phyloP scores from a whole-genome alignment of 2,797 vertebrate genomes.

The Hippopotamyrus pictus region DNA sequence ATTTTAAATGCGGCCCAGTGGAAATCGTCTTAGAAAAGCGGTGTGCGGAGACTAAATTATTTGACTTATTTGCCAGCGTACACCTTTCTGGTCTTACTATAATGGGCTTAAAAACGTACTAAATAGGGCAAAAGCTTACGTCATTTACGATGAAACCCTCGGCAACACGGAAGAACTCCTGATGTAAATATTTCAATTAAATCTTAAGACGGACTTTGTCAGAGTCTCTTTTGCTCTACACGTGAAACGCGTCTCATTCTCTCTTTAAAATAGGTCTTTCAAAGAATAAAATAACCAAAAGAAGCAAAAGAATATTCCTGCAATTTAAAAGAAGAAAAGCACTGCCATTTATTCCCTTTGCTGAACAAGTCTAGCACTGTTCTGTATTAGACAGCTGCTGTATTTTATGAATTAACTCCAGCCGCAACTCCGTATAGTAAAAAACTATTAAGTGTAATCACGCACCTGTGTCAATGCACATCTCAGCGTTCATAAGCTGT shows the following conservation, averaged over 20 bases:
- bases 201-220: neutral
- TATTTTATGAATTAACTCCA: neutral
- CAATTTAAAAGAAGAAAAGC: neutral
- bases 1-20: neutral
- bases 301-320: neutral
- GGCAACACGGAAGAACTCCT: neutral
- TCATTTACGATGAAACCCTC: neutral
- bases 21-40: neutral
- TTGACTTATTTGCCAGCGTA: neutral
- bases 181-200: neutral
- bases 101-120: neutral
- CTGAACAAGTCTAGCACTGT: neutral
- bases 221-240: neutral
- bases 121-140: neutral
- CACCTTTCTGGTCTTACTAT: neutral
- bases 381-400: neutral
- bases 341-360: neutral
- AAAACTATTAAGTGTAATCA: neutral
- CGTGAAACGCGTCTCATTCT: neutral
- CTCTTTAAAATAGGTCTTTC: neutral
- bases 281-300: neutral
- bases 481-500: neutral
- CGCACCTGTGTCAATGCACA: neutral
- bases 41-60: neutral
- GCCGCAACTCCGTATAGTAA: neutral